phyloP scores from a whole-genome alignment of 92 coral and sea anemone genomes.

The Virgularia gustaviana region DNA sequence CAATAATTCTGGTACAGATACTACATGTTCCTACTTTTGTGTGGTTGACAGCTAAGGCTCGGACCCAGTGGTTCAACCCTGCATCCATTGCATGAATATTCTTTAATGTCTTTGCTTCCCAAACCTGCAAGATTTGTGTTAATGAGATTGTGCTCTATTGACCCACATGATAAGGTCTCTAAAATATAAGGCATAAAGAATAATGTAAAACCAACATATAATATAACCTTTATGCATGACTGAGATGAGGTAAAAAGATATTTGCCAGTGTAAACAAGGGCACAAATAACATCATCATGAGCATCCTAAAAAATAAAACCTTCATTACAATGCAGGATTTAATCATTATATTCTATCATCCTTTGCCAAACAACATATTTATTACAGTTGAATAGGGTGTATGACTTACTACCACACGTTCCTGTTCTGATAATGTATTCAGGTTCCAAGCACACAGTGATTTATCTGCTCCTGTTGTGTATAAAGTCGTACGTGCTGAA shows the following conservation, averaged over 20 bases:
- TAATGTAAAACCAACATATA: not conserved
- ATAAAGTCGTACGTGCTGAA: slow-evolving; percentile 84
- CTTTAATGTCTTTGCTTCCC: slow-evolving; percentile 78
- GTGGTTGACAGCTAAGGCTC: slow-evolving; percentile 88
- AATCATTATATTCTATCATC: not conserved
- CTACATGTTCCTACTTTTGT: slow-evolving; percentile 60
- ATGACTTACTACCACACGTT: slow-evolving; percentile 67
- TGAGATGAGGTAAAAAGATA: slow-evolving; percentile 88
- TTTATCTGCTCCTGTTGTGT: slow-evolving; percentile 93
- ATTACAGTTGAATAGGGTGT: not conserved
- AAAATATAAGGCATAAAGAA: too few relatives aligned
- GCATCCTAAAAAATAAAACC: slow-evolving; percentile 83
- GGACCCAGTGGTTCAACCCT: slow-evolving; percentile 91
- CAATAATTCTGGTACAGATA: not conserved
- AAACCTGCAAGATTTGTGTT: slow-evolving; percentile 49
- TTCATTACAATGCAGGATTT: not conserved
- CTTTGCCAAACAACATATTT: not conserved
- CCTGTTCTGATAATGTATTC: slow-evolving; percentile 71
- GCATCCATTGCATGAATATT: slow-evolving; percentile 69
- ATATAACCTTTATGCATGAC: slow-evolving; percentile 83
- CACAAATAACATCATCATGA: slow-evolving; percentile 89
- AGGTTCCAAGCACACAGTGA: slow-evolving; percentile 87
- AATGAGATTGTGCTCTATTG: not conserved
- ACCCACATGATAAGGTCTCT: not conserved
- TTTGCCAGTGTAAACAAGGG: slow-evolving; percentile 86